Evolutionary conservation across 2,888 invertebrate genomes (phyloP).

Genomic region (Lithophane semibrunnea): DNA sequence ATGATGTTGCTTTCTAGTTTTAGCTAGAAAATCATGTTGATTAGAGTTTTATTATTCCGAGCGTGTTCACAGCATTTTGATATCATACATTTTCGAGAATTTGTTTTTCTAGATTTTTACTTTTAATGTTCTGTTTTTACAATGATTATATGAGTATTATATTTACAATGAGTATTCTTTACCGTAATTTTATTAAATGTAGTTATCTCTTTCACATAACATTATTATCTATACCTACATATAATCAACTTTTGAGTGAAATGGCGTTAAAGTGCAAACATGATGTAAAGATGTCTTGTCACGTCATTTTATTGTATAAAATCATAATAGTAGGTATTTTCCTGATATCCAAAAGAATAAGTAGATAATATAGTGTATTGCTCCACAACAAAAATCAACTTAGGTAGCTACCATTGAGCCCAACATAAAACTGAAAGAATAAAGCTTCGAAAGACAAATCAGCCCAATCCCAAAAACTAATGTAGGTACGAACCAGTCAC

Average conservation of each 20-base stretch:
- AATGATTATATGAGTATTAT: no score
- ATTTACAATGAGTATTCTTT: no score
- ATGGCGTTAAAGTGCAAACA: not conserved
- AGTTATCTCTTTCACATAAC: not conserved
- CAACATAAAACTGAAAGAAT: not conserved
- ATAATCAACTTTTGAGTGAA: not conserved
- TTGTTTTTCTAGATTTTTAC: not conserved
- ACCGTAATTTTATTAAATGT: not conserved
- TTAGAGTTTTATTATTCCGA: not conserved
- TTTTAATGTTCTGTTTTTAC: not conserved
- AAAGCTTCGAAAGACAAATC: not conserved
- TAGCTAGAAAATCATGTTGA: not conserved
- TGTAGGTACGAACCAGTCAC: slow-evolving; percentile 8
- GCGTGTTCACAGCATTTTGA: not conserved
- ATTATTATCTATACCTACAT: no score
- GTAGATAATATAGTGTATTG: no score
- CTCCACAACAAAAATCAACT: not conserved
- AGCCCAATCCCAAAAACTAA: slow-evolving; percentile 21
- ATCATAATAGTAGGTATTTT: not conserved
- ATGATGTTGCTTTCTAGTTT: slow-evolving; percentile 29
- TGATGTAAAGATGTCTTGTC: not conserved
- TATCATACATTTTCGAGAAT: not conserved
- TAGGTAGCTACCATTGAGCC: not conserved
- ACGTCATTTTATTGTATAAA: not conserved
- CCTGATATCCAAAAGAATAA: not conserved